Base-by-base conservation (phyloP, 2,888 invertebrate species). In the Tenthredo distinguenda region DNA sequence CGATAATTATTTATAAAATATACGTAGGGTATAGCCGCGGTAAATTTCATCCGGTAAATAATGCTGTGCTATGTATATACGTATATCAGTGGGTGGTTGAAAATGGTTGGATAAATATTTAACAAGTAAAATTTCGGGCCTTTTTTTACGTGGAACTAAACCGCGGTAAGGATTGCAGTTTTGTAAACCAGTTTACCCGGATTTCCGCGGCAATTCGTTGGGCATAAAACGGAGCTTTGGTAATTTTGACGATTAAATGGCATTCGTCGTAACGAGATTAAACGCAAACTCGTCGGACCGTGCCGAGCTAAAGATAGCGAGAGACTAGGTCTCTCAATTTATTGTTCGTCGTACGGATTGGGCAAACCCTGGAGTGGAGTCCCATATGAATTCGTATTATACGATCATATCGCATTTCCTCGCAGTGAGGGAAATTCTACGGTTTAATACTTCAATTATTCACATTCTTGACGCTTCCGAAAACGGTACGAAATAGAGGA, bases 291-390 rank as follows among this genome's bases (percentile, higher is more conserved):
- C 83, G 68, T 83, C 6, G 81, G 58, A 62, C 81, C 62, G 37
- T 81, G 81, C 47, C 50, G 34, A 77, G 47, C 77, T 55, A 77
- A 77, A 77, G 77, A 77, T 77, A 77, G 77, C 77, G 55, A 74
- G 74, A 74, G 74, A 43, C 74, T 40, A 43, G 77, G 40, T 81
- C 58, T 58, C 62, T 81, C 34, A 81, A 62, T 81, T 81, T 40
- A 81, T 81, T 81, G 81, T 81, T 40, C 81, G 21, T 21, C 62
- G 62, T 21, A 21, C 34, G 81, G 62, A 79, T 79, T 21, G 58
- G 58, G 21, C 62, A 37, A 21, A 79, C 62, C 81, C 26, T 37
- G 21, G 31, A 81, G 58, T 37, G 4, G 15, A 81, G 58, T 58
- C 21, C 15, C 77, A 77, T 55, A 55, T 15, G 55, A 26, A 77